A percentile compares a stretch with the other conserved stretches of the same genome.
phyloP scores from a whole-genome alignment of 2,888 invertebrate species.

The Sphaerophoria rueppellii region DNA sequence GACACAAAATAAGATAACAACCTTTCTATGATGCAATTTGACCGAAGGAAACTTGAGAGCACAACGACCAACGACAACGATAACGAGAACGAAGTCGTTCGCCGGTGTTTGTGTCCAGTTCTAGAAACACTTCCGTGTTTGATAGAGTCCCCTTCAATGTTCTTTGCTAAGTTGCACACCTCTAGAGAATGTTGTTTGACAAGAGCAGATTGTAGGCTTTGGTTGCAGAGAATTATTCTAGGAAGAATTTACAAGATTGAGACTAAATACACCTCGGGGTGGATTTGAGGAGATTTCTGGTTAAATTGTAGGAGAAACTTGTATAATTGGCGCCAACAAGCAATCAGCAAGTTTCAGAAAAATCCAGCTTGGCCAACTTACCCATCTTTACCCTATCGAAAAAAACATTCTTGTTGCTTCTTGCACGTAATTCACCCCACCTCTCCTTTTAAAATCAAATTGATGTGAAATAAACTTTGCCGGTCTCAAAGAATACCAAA shows the following conservation, averaged over 20 bases:
- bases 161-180: conserved; percentile 4
- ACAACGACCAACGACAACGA: neutral
- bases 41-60: conserved; percentile 21
- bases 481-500: conserved; percentile 40
- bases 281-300: conserved; percentile 1
- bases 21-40: conserved; percentile 37
- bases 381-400: too few relatives aligned
- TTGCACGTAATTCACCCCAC: conserved; percentile 25
- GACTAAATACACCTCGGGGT: neutral
- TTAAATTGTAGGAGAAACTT: conserved; percentile 1
- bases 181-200: conserved; percentile 60
- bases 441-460: neutral
- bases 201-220: conserved; percentile 38
- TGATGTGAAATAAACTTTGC: conserved; percentile 42
- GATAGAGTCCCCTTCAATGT: conserved; percentile 33
- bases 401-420: neutral
- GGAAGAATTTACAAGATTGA: conserved; percentile 16
- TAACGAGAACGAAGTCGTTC: neutral
- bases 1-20: conserved; percentile 44
- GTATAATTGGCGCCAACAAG: neutral
- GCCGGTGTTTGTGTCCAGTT: conserved; percentile 8
- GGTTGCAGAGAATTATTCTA: conserved; percentile 2
- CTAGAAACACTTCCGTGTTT: conserved; percentile 65
- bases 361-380: too few relatives aligned
- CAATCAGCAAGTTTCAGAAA: neutral